phyloP scores from a whole-genome alignment of 2,888 invertebrate genomes.

The Tetragonula carbonaria region DNA sequence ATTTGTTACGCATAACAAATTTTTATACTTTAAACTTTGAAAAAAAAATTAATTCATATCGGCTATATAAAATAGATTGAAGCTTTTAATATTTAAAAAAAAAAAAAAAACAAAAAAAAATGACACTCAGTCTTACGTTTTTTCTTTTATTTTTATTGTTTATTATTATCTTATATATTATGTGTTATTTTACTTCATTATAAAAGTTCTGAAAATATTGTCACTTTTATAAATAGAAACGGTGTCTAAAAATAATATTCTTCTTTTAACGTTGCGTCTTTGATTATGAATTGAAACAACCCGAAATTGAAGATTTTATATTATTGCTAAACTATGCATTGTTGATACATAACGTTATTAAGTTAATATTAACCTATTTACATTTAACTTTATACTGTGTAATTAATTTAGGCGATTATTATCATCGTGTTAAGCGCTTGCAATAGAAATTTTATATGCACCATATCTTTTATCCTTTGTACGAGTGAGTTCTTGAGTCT shows the following conservation, averaged over 20 bases:
- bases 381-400: constrained; percentile 56
- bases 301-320: constrained; percentile 40
- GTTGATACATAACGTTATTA: constrained; percentile 65
- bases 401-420: constrained; percentile 62
- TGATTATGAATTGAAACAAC: constrained; percentile 21
- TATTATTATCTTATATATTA: constrained; percentile 7
- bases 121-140: constrained; percentile 26
- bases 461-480: constrained; percentile 59
- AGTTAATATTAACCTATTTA: constrained; percentile 60
- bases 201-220: constrained; percentile 12
- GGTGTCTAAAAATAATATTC: constrained; percentile 16
- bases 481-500: constrained; percentile 64
- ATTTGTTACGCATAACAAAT: constrained; percentile 62
- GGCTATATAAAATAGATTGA: constrained; percentile 30
- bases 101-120: constrained; percentile 2
- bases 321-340: constrained; percentile 50
- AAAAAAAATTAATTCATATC: constrained; percentile 46
- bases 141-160: constrained; percentile 30
- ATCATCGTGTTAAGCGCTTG: constrained; percentile 70
- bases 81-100: not conserved
- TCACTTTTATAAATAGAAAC: constrained; percentile 12
- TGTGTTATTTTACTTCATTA: constrained; percentile 12
- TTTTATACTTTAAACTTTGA: constrained; percentile 50
- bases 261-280: constrained; percentile 29
- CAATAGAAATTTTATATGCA: constrained; percentile 69